These are phyloP conservation scores for Ameiurus melas DNA, from an alignment of 2,113 vertebrate species.

Conservation along the genomic window DNA sequence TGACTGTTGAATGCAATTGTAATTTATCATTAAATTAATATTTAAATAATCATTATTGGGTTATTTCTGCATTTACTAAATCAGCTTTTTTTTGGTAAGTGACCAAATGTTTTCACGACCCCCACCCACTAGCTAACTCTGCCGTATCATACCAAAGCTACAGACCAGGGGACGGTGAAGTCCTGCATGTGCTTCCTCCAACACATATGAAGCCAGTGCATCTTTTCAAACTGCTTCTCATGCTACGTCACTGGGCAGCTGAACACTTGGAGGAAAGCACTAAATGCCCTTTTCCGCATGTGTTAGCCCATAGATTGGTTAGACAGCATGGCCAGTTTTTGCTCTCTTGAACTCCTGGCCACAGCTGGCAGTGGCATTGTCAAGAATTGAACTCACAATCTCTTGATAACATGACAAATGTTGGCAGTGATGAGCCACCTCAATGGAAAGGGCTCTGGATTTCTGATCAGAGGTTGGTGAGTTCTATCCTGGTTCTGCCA, in stretches of 20 bases:
- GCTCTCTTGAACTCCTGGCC: constrained; percentile 4
- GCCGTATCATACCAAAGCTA: neutral
- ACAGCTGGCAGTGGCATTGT: neutral
- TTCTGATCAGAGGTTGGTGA: neutral
- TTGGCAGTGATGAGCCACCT: neutral
- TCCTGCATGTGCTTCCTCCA: neutral
- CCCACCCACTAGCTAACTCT: neutral
- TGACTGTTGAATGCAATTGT: neutral
- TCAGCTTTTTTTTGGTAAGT: neutral
- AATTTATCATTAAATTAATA: neutral
- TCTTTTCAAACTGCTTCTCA: neutral
- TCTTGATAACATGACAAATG: neutral
- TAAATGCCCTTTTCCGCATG: neutral
- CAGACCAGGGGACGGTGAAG: neutral
- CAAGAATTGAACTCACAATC: neutral
- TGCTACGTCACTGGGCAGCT: neutral
- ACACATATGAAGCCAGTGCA: neutral
- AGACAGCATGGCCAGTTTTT: neutral
- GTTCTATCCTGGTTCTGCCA: neutral
- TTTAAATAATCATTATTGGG: neutral
- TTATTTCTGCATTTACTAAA: neutral
- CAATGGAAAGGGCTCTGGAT: neutral
- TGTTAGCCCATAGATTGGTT: neutral
- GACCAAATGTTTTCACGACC: neutral
- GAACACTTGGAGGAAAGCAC: constrained; percentile 2